A percentile compares a stretch with the other conserved stretches of the same genome.
phyloP scores from a whole-genome alignment of 2,797 vertebrate species.

The Nannoperca obscura region DNA sequence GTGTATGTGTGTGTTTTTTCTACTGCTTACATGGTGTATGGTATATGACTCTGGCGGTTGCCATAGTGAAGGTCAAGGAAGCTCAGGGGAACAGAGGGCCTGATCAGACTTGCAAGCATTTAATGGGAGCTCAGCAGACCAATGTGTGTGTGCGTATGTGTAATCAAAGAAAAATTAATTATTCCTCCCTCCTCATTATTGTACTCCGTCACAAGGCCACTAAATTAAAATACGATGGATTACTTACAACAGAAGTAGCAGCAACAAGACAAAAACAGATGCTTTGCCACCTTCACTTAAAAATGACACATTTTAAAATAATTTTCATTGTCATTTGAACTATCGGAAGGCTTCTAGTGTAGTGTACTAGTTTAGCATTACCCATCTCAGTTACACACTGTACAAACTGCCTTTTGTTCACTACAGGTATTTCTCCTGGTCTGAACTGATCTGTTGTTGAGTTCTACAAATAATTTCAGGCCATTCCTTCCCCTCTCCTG shows the following conservation, averaged over 20 bases:
- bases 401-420: background rate
- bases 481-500: background rate
- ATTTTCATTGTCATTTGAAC: background rate
- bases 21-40: slow-evolving; percentile 7
- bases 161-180: slow-evolving; percentile 23
- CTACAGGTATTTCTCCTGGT: background rate
- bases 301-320: background rate
- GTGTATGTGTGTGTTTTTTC: slow-evolving; percentile 2
- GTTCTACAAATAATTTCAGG: background rate
- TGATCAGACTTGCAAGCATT: slow-evolving; percentile 57
- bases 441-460: background rate
- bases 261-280: background rate
- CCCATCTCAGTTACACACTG: background rate
- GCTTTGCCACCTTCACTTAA: background rate
- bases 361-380: background rate
- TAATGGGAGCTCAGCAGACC: slow-evolving; percentile 17
- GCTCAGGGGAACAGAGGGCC: slow-evolving; percentile 34
- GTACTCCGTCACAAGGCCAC: background rate
- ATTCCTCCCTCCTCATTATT: background rate
- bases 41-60: slow-evolving; percentile 46
- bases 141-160: slow-evolving; percentile 2
- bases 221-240: slow-evolving; percentile 10
- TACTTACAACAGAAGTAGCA: background rate
- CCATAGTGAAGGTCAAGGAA: slow-evolving; percentile 61
- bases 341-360: background rate